Evolutionary conservation across 2,797 vertebrate genomes (phyloP).

Genomic region (Karalla daura): DNA sequence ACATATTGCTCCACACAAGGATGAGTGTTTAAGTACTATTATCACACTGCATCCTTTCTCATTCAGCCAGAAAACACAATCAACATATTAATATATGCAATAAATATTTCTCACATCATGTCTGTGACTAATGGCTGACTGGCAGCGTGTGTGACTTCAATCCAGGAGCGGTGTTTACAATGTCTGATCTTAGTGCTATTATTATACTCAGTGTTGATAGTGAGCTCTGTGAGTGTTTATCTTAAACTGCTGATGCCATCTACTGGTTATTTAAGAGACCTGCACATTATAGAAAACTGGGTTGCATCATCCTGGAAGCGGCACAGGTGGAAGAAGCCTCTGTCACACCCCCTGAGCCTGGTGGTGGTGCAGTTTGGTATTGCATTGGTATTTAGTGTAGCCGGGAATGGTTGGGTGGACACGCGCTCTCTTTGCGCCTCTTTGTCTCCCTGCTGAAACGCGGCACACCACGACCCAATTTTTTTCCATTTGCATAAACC

Average conservation of each 20-base stretch:
- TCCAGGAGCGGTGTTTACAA: neutral
- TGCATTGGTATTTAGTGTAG: neutral
- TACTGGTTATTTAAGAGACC: conserved; percentile 69
- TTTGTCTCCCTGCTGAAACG: neutral
- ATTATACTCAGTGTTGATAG: conserved; percentile 1
- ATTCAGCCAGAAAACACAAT: no score
- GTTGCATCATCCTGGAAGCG: conserved; percentile 65
- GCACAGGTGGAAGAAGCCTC: conserved; percentile 1
- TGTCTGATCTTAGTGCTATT: conserved; percentile 11
- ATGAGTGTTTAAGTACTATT: no score
- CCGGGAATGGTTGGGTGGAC: conserved; percentile 5
- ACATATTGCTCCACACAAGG: no score
- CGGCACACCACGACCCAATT: neutral
- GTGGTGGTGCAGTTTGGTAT: conserved; percentile 26
- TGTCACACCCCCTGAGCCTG: conserved; percentile 2
- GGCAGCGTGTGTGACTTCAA: neutral
- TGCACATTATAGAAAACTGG: conserved; percentile 46
- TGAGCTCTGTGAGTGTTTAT: conserved; percentile 46
- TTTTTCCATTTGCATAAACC: conserved; percentile 19
- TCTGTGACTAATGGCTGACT: no score
- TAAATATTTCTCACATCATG: no score
- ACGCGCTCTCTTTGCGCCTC: neutral
- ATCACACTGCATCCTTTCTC: no score
- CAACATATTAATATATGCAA: no score
- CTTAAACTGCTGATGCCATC: conserved; percentile 76